Evolutionary conservation across 2,797 vertebrate species (phyloP).

Genomic region (Arnoldichthys spilopterus): DNA sequence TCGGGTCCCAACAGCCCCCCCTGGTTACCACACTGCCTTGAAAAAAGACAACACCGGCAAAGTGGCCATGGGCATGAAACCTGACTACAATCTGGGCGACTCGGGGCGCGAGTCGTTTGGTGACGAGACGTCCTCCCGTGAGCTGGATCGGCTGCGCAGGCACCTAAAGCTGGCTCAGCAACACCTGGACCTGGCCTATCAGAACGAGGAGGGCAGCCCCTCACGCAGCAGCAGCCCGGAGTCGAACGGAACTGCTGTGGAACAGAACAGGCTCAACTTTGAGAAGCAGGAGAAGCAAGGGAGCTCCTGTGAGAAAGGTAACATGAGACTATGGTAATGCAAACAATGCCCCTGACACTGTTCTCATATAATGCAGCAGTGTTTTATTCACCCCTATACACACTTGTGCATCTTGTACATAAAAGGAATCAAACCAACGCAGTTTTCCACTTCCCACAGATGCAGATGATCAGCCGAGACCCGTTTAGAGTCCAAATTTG

Average conservation of each 20-base stretch:
- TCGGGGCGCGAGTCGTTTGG: constrained; percentile 75
- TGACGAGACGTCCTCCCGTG: constrained; percentile 72
- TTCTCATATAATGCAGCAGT: neutral
- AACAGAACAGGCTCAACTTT: constrained; percentile 92
- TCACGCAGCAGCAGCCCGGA: constrained; percentile 89
- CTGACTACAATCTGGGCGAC: constrained; percentile 80
- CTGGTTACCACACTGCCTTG: constrained; percentile 86
- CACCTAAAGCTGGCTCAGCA: constrained; percentile 91
- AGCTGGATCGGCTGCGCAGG: constrained; percentile 81
- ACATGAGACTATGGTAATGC: neutral
- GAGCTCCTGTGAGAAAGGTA: constrained; percentile 80
- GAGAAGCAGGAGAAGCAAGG: constrained; percentile 89
- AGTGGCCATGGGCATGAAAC: constrained; percentile 66
- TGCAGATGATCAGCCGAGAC: too few relatives aligned
- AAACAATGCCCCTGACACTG: neutral
- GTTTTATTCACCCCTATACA: neutral
- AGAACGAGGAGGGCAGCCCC: constrained; percentile 80
- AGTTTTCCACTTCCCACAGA: too few relatives aligned
- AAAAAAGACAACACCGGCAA: constrained; percentile 76
- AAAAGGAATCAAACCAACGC: too few relatives aligned
- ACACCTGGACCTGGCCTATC: constrained; percentile 89
- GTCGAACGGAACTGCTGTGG: constrained; percentile 86
- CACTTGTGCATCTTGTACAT: too few relatives aligned
- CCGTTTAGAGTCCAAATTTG: too few relatives aligned
- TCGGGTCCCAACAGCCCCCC: constrained; percentile 82